Conservation (phyloP, 2,797 vertebrate genomes). For the Apogon hyalosoma region DNA sequence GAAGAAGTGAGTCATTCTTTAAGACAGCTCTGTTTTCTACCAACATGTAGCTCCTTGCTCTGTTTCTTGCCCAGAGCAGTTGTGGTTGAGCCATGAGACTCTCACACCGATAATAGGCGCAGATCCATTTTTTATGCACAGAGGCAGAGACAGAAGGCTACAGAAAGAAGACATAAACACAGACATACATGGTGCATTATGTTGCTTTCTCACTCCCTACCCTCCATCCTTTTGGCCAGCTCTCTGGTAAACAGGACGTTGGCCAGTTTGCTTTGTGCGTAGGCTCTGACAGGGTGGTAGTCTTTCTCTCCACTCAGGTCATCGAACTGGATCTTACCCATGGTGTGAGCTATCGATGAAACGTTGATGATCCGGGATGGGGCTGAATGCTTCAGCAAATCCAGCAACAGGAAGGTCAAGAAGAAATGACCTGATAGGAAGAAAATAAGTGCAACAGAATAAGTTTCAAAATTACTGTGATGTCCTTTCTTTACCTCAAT, state of each 20-base stretch:
- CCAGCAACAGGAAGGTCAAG: slow-evolving; percentile 83
- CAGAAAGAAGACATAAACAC: not conserved
- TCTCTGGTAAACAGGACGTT: slow-evolving; percentile 84
- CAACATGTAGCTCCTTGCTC: slow-evolving; percentile 24
- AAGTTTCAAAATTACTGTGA: too few species aligned
- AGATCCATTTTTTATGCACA: slow-evolving; percentile 46
- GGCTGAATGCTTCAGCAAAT: slow-evolving; percentile 83
- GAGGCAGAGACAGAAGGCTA: slow-evolving; percentile 7
- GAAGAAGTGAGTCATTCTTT: not conserved
- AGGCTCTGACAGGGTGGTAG: slow-evolving; percentile 77
- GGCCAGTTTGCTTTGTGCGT: slow-evolving; percentile 84
- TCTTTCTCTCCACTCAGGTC: slow-evolving; percentile 75
- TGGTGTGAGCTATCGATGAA: slow-evolving; percentile 69
- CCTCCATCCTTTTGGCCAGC: slow-evolving; percentile 78
- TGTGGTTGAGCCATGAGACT: slow-evolving; percentile 73
- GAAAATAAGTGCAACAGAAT: not conserved
- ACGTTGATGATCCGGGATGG: slow-evolving; percentile 84
- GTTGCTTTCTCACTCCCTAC: slow-evolving; percentile 48
- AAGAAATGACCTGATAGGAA: slow-evolving; percentile 81
- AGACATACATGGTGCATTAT: slow-evolving; percentile 1
- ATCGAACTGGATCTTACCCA: slow-evolving; percentile 85
- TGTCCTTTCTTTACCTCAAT: not conserved
- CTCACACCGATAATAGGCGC: slow-evolving; percentile 48
- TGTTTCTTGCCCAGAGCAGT: slow-evolving; percentile 37
- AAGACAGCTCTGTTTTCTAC: not conserved